Evolutionary conservation across 1,140 invertebrate species (phyloP), one percentile per base, ranked within the genome.

Genomic region (Drosophila cardini): DNA sequence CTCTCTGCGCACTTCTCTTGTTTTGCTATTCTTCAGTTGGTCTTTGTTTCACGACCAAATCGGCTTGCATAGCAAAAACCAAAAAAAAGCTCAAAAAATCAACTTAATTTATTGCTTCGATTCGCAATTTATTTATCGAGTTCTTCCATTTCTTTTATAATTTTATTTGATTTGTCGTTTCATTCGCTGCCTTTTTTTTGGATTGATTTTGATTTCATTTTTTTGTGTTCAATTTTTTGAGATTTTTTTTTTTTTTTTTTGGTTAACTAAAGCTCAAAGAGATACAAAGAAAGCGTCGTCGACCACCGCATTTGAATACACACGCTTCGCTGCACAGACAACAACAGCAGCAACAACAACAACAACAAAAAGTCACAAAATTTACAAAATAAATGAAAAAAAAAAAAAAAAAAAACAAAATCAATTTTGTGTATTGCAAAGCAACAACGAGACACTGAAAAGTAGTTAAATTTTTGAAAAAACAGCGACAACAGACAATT

Each of bases 91-190:
- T 26, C 21, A 4, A 26, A 85, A 85, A 78, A 72, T 76, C 72
- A 67, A 80, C 58, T 89, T 84, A 89, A 89, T 87, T 87, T 87
- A 87, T 87, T 87, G 84, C 84, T 84, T 87, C 69, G 80, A 86
- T 86, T 85, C 79, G 73, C 69, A 79, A 87, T 83, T 78, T 89
- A 87, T 87, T 86, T 87, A 80, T 80, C 84, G 79, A 72, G 80
- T 84, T 87, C 76, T 87, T 82, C 68, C 69, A 64, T 83, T 89
- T 83, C 76, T 87, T 84, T 89, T 87, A 86, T 82, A 82, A 86
- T 87, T 86, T 87, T 75, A 76, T 62, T 83, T 87, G 83, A 87
- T 87, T 87, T 83, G 83, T 83, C 75, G 82, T 75, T 86, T 72
- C 56, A 67, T 61, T 87, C 65, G 70, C 83, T 61, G 21, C 21